Evolutionary conservation across 2,113 vertebrate species (phyloP).

Genomic region (Sitta europaea): DNA sequence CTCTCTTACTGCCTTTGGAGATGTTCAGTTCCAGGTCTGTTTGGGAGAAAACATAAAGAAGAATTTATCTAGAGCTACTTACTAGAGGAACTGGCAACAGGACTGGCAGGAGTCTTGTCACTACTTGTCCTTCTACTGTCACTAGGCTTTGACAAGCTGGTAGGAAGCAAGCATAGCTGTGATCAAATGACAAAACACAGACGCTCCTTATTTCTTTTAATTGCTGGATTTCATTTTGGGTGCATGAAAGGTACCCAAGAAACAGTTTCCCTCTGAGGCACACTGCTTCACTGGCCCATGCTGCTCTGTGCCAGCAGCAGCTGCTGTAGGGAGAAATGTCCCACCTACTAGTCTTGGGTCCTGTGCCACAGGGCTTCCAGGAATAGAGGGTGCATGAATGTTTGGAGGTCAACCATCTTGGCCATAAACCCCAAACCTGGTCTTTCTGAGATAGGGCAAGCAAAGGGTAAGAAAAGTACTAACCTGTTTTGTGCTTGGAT

Average conservation of each 20-base stretch:
- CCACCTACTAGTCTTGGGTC: neutral
- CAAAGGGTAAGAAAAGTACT: neutral
- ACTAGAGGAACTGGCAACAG: neutral
- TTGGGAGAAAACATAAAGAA: neutral
- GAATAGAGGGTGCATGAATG: neutral
- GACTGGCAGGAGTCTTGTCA: neutral
- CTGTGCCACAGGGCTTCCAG: neutral
- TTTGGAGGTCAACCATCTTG: neutral
- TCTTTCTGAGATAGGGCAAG: neutral
- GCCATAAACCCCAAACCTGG: neutral
- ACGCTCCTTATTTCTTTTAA: neutral
- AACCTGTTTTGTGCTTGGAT: neutral
- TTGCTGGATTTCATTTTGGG: neutral
- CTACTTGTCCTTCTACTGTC: neutral
- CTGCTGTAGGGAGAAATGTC: neutral
- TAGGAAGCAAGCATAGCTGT: neutral
- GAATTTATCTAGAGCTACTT: neutral
- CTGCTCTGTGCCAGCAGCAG: neutral
- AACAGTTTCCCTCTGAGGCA: neutral
- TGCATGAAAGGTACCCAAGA: neutral
- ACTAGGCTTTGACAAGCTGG: slow-evolving; percentile 1
- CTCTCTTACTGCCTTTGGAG: neutral
- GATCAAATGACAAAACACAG: slow-evolving; percentile 4
- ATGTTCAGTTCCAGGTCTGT: neutral
- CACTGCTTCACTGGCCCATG: neutral